These are phyloP conservation scores for Oncorhynchus kisutch DNA, from an alignment of 2,113 vertebrate genomes.

Conservation along the genomic window DNA sequence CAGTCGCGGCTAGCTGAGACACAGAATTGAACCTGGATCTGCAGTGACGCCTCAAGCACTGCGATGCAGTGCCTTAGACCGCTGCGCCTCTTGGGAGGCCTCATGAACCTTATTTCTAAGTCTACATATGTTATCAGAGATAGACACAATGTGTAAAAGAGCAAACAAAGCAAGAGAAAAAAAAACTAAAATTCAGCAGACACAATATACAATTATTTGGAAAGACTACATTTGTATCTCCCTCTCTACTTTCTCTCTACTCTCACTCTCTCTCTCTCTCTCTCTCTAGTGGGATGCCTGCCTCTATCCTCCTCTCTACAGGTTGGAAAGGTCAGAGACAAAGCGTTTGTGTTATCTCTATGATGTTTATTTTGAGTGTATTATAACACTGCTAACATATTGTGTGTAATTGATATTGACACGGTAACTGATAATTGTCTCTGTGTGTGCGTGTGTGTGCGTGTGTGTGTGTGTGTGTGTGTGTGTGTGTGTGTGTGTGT, in stretches of 20 bases:
- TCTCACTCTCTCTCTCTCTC: slow-evolving; percentile 3
- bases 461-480: background rate
- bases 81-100: no score
- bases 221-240: no score
- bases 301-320: slow-evolving; percentile 67
- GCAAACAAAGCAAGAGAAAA: no score
- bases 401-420: background rate
- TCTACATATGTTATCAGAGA: no score
- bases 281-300: slow-evolving; percentile 63
- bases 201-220: background rate
- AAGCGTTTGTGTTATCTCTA: background rate
- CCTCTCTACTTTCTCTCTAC: background rate
- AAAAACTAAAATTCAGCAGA: no score
- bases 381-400: background rate
- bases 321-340: slow-evolving; percentile 72
- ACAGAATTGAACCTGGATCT: no score
- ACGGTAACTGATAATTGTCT: no score
- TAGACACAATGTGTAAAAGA: no score
- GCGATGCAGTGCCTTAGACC: no score
- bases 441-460: background rate
- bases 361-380: background rate
- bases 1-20: no score
- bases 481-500: slow-evolving; percentile 8
- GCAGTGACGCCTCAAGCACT: no score
- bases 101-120: no score